These are phyloP conservation scores for Sebastes itinus DNA, from an alignment of 2,797 vertebrate species.

Conservation along the genomic window DNA sequence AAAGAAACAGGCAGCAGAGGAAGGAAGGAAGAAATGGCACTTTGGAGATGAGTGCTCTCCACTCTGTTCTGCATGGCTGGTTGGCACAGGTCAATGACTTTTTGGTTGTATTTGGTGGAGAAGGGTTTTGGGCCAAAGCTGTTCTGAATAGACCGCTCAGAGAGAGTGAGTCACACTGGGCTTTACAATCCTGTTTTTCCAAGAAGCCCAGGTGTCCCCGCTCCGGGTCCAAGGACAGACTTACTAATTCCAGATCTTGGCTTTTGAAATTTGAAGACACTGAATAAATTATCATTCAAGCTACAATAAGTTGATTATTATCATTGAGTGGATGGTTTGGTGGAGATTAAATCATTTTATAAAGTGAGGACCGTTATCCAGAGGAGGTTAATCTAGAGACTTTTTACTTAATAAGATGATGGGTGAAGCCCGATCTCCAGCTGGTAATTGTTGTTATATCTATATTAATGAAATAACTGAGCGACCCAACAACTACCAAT, in stretches of 20 bases:
- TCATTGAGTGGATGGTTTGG: background rate
- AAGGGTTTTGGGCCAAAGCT: slow-evolving; percentile 39
- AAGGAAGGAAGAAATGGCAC: slow-evolving; percentile 49
- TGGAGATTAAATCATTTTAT: background rate
- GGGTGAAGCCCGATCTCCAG: background rate
- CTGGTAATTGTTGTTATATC: background rate
- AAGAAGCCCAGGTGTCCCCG: slow-evolving; percentile 40
- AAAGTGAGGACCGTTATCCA: background rate
- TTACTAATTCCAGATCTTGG: background rate
- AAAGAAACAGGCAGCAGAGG: slow-evolving; percentile 41
- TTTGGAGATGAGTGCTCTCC: slow-evolving; percentile 62
- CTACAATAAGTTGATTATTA: background rate
- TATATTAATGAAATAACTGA: background rate
- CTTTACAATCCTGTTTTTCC: slow-evolving; percentile 25
- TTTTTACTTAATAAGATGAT: background rate
- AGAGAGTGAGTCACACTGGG: slow-evolving; percentile 36
- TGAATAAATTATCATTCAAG: background rate
- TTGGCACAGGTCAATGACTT: slow-evolving; percentile 66
- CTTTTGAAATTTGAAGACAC: background rate
- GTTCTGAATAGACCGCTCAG: slow-evolving; percentile 38
- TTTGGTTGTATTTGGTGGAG: slow-evolving; percentile 50
- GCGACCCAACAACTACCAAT: too few relatives aligned
- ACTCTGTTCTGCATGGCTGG: slow-evolving; percentile 54
- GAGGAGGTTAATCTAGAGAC: background rate
- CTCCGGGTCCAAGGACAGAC: slow-evolving; percentile 10